Evolutionary conservation across 2,888 invertebrate species (phyloP).

Genomic region (Linnaemya vulpina): DNA sequence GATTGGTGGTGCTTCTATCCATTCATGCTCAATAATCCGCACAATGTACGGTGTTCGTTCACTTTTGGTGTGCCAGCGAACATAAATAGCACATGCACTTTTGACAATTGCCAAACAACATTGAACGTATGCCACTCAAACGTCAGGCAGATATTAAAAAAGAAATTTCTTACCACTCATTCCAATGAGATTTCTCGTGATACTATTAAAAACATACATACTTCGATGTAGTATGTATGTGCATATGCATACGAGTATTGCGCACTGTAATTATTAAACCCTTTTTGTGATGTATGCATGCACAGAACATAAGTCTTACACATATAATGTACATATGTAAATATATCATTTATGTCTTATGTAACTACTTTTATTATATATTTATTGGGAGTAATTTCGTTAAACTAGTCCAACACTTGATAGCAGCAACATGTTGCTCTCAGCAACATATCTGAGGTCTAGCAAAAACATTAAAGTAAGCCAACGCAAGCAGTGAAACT

Average conservation of each 20-base stretch:
- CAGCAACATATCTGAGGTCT: conserved; percentile 21
- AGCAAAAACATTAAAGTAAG: conserved; percentile 38
- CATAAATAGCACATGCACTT: conserved; percentile 61
- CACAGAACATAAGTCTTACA: too few species aligned
- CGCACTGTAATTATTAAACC: not conserved
- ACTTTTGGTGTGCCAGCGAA: conserved; percentile 22
- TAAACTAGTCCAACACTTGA: conserved; percentile 20
- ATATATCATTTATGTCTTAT: not conserved
- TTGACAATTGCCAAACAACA: conserved; percentile 68
- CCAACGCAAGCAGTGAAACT: conserved; percentile 65
- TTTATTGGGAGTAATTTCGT: not conserved
- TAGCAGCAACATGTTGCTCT: conserved; percentile 15
- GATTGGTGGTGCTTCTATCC: not conserved
- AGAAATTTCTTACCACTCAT: conserved; percentile 20
- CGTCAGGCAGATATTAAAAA: conserved; percentile 51
- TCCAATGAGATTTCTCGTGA: not conserved
- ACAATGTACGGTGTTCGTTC: conserved; percentile 28
- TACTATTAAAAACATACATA: conserved; percentile 1
- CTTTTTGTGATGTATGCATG: too few species aligned
- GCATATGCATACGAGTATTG: not conserved
- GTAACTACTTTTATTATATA: too few species aligned
- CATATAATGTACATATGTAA: too few species aligned
- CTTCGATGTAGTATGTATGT: not conserved
- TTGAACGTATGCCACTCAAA: conserved; percentile 68
- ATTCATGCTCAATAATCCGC: not conserved